These are phyloP conservation scores for Corythaixoides concolor DNA, from an alignment of 2,113 vertebrate species.

Conservation along the genomic window DNA sequence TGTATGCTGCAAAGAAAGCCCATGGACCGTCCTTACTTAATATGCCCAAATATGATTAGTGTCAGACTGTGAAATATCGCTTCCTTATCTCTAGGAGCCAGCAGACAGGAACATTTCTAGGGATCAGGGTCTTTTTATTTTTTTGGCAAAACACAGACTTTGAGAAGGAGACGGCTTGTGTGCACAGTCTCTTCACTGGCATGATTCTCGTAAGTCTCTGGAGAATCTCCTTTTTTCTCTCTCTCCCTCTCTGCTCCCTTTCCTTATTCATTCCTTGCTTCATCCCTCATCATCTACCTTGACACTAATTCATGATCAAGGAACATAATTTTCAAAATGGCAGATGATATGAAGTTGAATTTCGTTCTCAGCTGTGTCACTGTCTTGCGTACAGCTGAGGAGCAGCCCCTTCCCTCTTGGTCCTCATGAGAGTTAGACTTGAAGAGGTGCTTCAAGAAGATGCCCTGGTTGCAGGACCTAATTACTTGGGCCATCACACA, in stretches of 20 bases:
- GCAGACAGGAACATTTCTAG: conserved; percentile 76
- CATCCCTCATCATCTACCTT: conserved; percentile 14
- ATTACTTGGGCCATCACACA: conserved; percentile 24
- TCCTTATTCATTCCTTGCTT: conserved; percentile 1
- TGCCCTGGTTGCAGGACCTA: conserved; percentile 19
- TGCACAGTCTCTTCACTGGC: neutral
- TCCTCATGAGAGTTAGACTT: neutral
- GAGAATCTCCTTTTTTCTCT: neutral
- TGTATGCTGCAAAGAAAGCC: conserved; percentile 66
- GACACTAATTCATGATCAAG: conserved; percentile 54
- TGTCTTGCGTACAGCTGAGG: neutral
- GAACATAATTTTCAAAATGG: neutral
- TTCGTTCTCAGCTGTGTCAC: neutral
- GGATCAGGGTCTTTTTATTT: conserved; percentile 55
- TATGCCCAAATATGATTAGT: conserved; percentile 84
- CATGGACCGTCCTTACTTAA: conserved; percentile 75
- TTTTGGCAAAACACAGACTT: conserved; percentile 62
- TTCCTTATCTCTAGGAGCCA: conserved; percentile 82
- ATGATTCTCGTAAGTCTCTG: neutral
- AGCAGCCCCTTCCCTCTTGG: neutral
- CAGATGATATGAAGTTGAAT: neutral
- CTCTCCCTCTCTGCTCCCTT: neutral
- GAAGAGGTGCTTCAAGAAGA: conserved; percentile 21
- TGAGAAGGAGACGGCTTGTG: conserved; percentile 53
- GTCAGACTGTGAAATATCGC: conserved; percentile 81